phyloP scores from a whole-genome alignment of 2,888 invertebrate species.

The Spisula subtruncata region DNA sequence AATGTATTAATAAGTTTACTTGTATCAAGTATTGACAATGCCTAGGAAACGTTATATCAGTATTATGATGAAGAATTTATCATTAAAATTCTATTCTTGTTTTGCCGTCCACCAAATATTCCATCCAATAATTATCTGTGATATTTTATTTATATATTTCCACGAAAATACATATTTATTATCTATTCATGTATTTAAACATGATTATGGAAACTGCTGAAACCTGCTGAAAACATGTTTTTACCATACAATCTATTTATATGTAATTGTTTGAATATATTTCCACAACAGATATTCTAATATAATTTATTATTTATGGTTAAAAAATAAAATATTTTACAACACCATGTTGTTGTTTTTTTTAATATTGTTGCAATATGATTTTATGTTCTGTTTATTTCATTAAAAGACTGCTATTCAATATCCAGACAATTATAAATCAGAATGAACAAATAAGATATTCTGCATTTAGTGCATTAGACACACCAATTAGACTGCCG shows the following conservation, averaged over 20 bases:
- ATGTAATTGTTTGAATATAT: neutral
- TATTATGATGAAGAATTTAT: neutral
- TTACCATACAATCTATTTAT: neutral
- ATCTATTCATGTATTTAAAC: neutral
- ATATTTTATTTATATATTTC: constrained; percentile 15
- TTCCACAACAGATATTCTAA: neutral
- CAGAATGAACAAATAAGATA: too few relatives aligned
- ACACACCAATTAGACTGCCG: too few relatives aligned
- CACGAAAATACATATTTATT: neutral
- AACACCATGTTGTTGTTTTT: neutral
- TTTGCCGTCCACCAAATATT: constrained; percentile 16
- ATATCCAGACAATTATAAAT: too few relatives aligned
- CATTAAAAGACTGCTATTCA: too few relatives aligned
- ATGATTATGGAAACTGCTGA: neutral
- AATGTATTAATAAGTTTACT: too few relatives aligned
- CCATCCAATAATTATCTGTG: neutral
- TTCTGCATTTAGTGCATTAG: too few relatives aligned
- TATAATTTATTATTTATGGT: neutral
- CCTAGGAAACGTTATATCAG: too few relatives aligned
- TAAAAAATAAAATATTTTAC: neutral
- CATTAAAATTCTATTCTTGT: neutral
- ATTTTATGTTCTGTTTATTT: too few relatives aligned
- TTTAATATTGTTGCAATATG: too few relatives aligned
- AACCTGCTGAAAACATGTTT: neutral
- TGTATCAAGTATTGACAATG: too few relatives aligned